phyloP scores from a whole-genome alignment of 1,140 invertebrate species.

The Phthorimaea operculella region DNA sequence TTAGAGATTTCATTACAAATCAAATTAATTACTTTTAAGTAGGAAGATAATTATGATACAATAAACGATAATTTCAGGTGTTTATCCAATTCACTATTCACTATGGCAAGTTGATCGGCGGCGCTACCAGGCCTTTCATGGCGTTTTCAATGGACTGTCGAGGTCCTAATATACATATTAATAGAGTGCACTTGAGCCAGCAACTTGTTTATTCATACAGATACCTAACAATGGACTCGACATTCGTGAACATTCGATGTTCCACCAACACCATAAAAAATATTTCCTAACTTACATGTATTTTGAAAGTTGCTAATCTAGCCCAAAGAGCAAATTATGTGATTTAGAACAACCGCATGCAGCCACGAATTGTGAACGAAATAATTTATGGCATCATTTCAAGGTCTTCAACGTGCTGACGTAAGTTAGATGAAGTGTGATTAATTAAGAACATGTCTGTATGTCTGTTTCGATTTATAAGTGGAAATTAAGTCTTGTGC shows the following conservation, averaged over 20 bases:
- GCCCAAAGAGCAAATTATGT: too few species aligned
- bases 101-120: neutral
- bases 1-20: too few species aligned
- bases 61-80: too few species aligned
- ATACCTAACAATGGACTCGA: constrained; percentile 19
- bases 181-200: constrained; percentile 28
- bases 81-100: too few species aligned
- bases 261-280: too few species aligned
- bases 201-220: constrained; percentile 29
- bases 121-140: neutral
- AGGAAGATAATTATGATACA: too few species aligned
- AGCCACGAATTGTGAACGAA: neutral
- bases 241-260: too few species aligned
- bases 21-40: too few species aligned
- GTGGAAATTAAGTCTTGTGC: too few species aligned
- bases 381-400: neutral
- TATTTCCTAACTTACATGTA: too few species aligned
- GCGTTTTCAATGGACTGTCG: too few species aligned
- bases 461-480: neutral
- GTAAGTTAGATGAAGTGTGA: neutral
- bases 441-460: neutral
- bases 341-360: neutral
- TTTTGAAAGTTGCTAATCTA: too few species aligned
- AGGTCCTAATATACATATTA: constrained; percentile 23
- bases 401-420: neutral